phyloP scores from a whole-genome alignment of 2,113 vertebrate genomes.

The Poeciliopsis retropinna region DNA sequence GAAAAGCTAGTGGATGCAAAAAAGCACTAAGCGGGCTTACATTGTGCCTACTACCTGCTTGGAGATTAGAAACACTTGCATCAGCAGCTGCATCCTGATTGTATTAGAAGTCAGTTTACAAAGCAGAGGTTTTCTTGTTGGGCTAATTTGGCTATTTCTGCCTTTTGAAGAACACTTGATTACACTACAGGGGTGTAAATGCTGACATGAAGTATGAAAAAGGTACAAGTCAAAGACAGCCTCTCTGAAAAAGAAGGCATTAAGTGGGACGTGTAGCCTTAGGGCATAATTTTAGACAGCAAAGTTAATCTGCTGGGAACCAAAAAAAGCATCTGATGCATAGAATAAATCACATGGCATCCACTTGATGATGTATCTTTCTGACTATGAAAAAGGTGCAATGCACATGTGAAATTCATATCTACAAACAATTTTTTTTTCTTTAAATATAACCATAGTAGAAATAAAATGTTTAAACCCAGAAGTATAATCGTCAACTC shows the following conservation, averaged over 20 bases:
- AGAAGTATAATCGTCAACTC: background rate
- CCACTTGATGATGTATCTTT: constrained; percentile 5
- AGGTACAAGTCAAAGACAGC: constrained; percentile 16
- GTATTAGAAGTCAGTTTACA: constrained; percentile 54
- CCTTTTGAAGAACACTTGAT: constrained; percentile 25
- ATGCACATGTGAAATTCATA: constrained; percentile 5
- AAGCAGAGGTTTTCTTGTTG: constrained; percentile 43
- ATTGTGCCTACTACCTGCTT: constrained; percentile 28
- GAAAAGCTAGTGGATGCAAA: constrained; percentile 45
- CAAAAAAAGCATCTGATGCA: constrained; percentile 18
- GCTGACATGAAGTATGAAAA: constrained; percentile 10
- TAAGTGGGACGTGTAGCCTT: constrained; percentile 41
- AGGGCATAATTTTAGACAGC: constrained; percentile 38
- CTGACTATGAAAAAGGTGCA: background rate
- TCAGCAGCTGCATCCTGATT: constrained; percentile 53
- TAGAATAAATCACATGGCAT: constrained; percentile 17
- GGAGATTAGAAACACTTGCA: constrained; percentile 61
- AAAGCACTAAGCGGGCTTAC: constrained; percentile 39
- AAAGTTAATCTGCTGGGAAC: constrained; percentile 41
- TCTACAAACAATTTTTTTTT: background rate
- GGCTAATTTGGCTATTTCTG: constrained; percentile 7
- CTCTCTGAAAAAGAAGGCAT: constrained; percentile 14
- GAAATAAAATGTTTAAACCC: background rate
- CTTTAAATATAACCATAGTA: background rate
- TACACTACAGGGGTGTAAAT: constrained; percentile 10